Evolutionary conservation across 2,113 vertebrate genomes (phyloP), one percentile per base, ranked within the genome.

Genomic region (Progne subis): DNA sequence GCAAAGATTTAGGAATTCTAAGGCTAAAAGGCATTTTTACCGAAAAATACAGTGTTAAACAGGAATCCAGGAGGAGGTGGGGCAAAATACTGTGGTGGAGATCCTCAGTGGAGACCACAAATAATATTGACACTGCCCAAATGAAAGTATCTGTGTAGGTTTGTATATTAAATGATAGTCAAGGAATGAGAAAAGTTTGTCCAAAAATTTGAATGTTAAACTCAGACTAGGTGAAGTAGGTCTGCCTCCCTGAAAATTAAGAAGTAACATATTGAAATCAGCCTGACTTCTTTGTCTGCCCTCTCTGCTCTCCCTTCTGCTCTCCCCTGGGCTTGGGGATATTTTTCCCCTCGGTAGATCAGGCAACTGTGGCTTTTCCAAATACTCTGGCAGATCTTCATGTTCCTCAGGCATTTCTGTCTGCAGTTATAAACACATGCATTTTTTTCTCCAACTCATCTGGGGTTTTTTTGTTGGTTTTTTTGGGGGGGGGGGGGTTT

Each of bases 361-460:
- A 90, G 47, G 43, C 0, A 0, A 24, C 41, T 61, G 63, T 8
- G 69, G 20, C 41, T 86, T 78, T 96, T 96, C 24, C 55, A 88
- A 76, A 29, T 23, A 39, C 21, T 74, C 50, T 86, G 80, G 64
- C 67, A 82, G 82, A 81, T 86, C 79, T 67, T 80, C 49, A 18
- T 83, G 76, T 86, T 96, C 76, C 88, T 84, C 47, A 78, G 50
- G 46, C 55, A 29, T 43, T 92, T 92, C 15, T 81, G 5, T 82
- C 50, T 57, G 37, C 32, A 63, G 26, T 47, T 88, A 65, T 88
- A 94, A 95, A 88, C 43, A 70, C 14, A 20, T 41, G 25, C 9
- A 32, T 80, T 92, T 29, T 82, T 92, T 95, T 57, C 50, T 85
- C 16, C 50, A 80, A 5, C 3, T 79, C 16, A 29, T 80, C 26